phyloP scores from a whole-genome alignment of 2,113 vertebrate genomes.

The Patagioenas fasciata region DNA sequence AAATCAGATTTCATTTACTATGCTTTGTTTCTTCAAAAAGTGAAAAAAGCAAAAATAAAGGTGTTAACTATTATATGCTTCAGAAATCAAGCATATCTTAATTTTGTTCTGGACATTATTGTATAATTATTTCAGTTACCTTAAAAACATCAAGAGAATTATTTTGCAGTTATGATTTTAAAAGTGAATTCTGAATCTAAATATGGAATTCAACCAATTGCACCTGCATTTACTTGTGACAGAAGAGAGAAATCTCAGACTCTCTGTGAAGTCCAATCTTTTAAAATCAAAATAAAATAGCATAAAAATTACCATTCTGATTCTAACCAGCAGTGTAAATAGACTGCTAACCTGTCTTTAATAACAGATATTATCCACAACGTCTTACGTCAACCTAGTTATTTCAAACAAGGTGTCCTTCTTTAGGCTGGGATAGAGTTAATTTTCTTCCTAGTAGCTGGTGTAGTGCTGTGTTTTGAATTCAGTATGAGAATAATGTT shows the following conservation, averaged over 20 bases:
- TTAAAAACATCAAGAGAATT: background rate
- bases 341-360: background rate
- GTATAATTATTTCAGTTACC: background rate
- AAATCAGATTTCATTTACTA: background rate
- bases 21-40: background rate
- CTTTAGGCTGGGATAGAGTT: too few species aligned
- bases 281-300: constrained; percentile 21
- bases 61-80: background rate
- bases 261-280: background rate
- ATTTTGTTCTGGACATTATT: background rate
- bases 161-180: background rate
- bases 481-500: too few species aligned
- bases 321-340: background rate
- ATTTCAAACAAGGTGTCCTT: background rate
- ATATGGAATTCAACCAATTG: background rate
- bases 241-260: background rate
- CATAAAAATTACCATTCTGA: background rate
- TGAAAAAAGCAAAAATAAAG: background rate
- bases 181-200: background rate
- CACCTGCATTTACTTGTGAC: background rate
- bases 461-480: too few species aligned
- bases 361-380: background rate
- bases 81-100: background rate
- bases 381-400: background rate
- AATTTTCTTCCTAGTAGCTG: too few species aligned